phyloP scores from a whole-genome alignment of 2,113 vertebrate species.

The Naja naja region DNA sequence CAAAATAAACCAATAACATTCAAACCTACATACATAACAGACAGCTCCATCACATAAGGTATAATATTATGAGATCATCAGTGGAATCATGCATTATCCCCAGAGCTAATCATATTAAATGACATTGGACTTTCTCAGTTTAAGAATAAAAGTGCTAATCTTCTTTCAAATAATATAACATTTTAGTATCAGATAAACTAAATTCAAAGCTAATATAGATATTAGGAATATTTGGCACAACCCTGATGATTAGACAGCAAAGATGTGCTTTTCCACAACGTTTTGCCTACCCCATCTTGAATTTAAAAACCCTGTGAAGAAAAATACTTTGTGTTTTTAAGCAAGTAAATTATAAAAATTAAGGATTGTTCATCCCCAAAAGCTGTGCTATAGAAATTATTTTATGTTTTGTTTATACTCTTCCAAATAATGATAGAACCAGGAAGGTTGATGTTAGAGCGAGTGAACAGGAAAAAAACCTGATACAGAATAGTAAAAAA shows the following conservation, averaged over 20 bases:
- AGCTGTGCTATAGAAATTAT: constrained; percentile 66
- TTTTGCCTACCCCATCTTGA: neutral
- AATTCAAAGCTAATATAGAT: neutral
- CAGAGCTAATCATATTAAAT: neutral
- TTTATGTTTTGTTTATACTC: constrained; percentile 66
- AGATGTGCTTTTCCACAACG: neutral
- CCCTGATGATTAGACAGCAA: neutral
- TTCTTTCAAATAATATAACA: neutral
- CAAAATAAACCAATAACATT: too few species aligned
- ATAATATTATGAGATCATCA: neutral
- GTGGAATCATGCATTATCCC: neutral
- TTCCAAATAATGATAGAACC: constrained; percentile 58
- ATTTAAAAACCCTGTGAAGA: neutral
- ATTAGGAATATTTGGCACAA: neutral
- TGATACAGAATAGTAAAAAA: constrained; percentile 53
- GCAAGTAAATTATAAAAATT: constrained; percentile 12
- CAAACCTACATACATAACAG: too few species aligned
- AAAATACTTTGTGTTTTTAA: constrained; percentile 18
- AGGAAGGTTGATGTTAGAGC: constrained; percentile 62
- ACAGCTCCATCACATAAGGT: neutral
- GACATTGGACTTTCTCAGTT: neutral
- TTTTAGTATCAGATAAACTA: neutral
- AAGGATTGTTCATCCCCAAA: constrained; percentile 55
- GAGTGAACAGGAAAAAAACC: constrained; percentile 56
- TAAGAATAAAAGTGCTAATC: neutral